phyloP scores from a whole-genome alignment of 2,797 vertebrate genomes.

The Erpetoichthys calabaricus region DNA sequence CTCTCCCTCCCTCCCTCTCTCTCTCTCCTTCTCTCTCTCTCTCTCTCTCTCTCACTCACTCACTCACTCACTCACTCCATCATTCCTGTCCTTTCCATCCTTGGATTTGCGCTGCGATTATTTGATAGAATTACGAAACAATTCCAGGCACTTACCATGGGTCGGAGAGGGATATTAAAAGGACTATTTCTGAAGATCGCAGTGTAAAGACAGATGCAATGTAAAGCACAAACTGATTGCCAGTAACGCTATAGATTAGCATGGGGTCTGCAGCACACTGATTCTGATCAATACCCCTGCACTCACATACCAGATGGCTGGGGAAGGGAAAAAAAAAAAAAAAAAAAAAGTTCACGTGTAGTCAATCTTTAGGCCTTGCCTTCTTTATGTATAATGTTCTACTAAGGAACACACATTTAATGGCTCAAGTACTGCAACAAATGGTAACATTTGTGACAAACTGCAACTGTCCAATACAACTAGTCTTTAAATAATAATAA shows the following conservation, averaged over 20 bases:
- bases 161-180: conserved; percentile 27
- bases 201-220: conserved; percentile 49
- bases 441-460: too few species aligned
- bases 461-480: too few species aligned
- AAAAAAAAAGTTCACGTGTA: conserved; percentile 19
- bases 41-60: too few species aligned
- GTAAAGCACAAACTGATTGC: conserved; percentile 43
- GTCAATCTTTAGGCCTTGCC: conserved; percentile 20
- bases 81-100: too few species aligned
- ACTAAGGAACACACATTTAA: conserved; percentile 4
- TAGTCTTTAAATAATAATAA: too few species aligned
- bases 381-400: conserved; percentile 11
- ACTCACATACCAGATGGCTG: conserved; percentile 65
- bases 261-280: conserved; percentile 66
- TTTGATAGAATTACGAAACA: conserved; percentile 26
- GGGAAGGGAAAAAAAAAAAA: conserved; percentile 38
- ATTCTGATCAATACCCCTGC: conserved; percentile 68
- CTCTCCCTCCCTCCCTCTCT: too few species aligned
- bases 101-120: conserved; percentile 11
- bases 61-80: too few species aligned
- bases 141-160: conserved; percentile 40
- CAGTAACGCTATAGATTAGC: conserved; percentile 65
- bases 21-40: too few species aligned
- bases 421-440: not conserved
- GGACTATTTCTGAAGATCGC: conserved; percentile 38